phyloP scores from a whole-genome alignment of 1,140 invertebrate genomes.

The Papilio aristodemus region DNA sequence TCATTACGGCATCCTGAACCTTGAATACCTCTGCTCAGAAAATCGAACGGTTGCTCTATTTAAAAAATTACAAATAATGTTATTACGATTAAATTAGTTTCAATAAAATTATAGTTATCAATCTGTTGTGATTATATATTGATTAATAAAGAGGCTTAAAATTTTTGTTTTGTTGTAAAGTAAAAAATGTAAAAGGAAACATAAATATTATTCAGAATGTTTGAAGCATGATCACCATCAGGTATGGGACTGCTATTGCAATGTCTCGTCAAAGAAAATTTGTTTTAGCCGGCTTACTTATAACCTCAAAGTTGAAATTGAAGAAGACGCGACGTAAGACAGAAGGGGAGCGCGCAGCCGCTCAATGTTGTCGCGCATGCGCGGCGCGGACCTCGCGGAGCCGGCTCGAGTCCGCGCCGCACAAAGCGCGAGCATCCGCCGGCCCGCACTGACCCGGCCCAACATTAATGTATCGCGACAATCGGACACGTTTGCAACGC shows the following conservation, averaged over 20 bases:
- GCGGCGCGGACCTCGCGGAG: conserved; percentile 36
- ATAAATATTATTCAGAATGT: not conserved
- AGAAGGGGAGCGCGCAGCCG: conserved; percentile 67
- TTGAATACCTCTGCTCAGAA: too few relatives aligned
- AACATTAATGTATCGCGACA: conserved; percentile 54
- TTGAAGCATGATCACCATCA: not conserved
- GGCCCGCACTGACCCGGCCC: conserved; percentile 54
- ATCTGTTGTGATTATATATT: too few relatives aligned
- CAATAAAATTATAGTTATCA: too few relatives aligned
- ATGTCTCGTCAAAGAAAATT: conserved; percentile 38
- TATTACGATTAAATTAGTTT: not conserved
- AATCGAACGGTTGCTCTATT: too few relatives aligned
- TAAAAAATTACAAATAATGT: not conserved
- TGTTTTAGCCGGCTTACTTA: conserved; percentile 62
- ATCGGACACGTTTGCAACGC: conserved; percentile 40
- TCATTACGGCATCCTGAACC: too few relatives aligned
- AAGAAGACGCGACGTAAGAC: conserved; percentile 48
- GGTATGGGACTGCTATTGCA: conserved; percentile 55
- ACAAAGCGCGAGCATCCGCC: conserved; percentile 61
- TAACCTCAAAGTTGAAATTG: conserved; percentile 72
- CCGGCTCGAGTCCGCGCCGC: conserved; percentile 50
- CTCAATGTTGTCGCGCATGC: conserved; percentile 78
- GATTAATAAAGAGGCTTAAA: not conserved
- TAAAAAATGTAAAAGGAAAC: not conserved
- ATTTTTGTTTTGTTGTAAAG: not conserved